Evolutionary conservation across 2,797 vertebrate species (phyloP).

Genomic region (Trachurus trachurus): DNA sequence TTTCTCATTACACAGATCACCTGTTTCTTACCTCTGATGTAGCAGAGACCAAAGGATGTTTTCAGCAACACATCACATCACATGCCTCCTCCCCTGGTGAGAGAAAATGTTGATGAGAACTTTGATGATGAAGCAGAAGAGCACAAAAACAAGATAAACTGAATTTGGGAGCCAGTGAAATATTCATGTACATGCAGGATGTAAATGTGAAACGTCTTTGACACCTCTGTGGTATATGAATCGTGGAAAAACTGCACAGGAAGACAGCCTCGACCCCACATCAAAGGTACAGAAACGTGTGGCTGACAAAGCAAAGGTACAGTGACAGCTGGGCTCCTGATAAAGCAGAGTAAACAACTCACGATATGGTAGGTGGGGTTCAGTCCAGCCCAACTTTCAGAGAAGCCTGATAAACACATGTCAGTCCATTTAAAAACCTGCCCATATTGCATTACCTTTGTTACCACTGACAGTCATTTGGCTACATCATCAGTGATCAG

Average conservation of each 20-base stretch:
- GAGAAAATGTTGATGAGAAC: conserved; percentile 29
- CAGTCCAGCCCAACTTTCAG: neutral
- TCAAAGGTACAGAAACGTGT: conserved; percentile 8
- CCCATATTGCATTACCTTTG: neutral
- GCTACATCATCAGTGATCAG: too few species aligned
- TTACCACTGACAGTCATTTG: neutral
- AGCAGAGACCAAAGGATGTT: conserved; percentile 67
- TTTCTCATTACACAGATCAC: conserved; percentile 66
- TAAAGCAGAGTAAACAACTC: neutral
- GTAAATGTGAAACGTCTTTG: neutral
- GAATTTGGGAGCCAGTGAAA: neutral
- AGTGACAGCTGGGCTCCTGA: conserved; percentile 50
- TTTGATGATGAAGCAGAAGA: conserved; percentile 8
- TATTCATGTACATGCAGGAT: neutral
- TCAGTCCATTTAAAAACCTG: neutral
- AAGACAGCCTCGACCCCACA: neutral
- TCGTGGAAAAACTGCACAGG: neutral
- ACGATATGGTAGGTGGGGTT: neutral
- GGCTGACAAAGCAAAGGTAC: conserved; percentile 6
- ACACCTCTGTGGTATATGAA: neutral
- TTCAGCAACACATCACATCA: conserved; percentile 62
- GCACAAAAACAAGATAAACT: neutral
- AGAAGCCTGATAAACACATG: conserved; percentile 27
- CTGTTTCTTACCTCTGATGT: conserved; percentile 67
- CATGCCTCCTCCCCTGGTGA: conserved; percentile 45